Evolutionary conservation across 2,888 invertebrate genomes (phyloP), one percentile per base, ranked within the genome.

Genomic region (Bugulina stolonifera): DNA sequence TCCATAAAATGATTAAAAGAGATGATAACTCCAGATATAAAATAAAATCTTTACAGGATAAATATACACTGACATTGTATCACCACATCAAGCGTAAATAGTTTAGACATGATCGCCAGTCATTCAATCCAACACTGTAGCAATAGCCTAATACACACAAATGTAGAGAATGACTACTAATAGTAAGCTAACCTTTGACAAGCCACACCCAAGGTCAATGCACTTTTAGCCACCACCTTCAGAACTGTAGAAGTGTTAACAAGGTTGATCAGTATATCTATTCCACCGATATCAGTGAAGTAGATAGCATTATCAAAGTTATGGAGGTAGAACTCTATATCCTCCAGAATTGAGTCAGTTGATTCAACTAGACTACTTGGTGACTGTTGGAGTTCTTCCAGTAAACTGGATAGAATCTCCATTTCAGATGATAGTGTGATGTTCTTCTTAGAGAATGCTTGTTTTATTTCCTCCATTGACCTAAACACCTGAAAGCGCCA

Each of bases 271-370:
- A 92, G 84, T n/a, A 81, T 34, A 1, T 78, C 77, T 73, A 86
- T 75, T 0, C 85, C 86, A 75, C 89, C 88, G 77, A 88, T 84
- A 74, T 89, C 88, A 43, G 89, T 87, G 80, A 92, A 91, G 77
- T 89, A 85, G 73, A 88, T 83, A 0, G 90, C 91, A 85, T 91
- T 91, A 81, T 92, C 92, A 77, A 25, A 89, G 88, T 84, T 83
- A 77, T 70, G 73, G 72, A 18, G 10, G 55, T 32, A 70, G 25
- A 73, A 71, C 52, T 72, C 69, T 18, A 52, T 70, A 27, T 35
- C 70, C 34, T 52, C 70, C 23, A 52, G 55, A 25, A 64, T 22
- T 23, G 10, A 22, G 10, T 43, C 10, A 18, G 18, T 10, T 43
- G 43, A 43, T 32, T 25, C 3, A 32, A 14, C 14, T 2, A 10